phyloP scores from a whole-genome alignment of 2,113 vertebrate genomes.

The Tetrax tetrax region DNA sequence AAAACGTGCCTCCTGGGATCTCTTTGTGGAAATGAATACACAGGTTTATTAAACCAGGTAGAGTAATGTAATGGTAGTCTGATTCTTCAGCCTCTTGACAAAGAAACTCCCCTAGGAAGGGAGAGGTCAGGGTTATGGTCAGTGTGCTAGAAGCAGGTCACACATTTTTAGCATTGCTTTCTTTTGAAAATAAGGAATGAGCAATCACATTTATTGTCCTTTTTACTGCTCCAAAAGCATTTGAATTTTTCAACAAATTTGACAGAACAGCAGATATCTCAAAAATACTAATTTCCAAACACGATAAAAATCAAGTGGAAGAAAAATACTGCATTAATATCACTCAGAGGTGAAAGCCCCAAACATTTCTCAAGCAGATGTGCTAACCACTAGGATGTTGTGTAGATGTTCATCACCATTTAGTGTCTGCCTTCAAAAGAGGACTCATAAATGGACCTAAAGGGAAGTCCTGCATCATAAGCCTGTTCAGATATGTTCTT shows the following conservation, averaged over 20 bases:
- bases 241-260: background rate
- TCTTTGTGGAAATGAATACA: background rate
- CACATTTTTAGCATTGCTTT: background rate
- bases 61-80: background rate
- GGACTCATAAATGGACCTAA: background rate
- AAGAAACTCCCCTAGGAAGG: background rate
- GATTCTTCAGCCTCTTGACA: background rate
- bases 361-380: background rate
- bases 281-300: background rate
- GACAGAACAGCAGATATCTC: background rate
- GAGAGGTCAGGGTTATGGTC: background rate
- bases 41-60: background rate
- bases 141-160: background rate
- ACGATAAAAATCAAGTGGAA: background rate
- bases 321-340: background rate
- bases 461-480: background rate
- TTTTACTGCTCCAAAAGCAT: background rate
- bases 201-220: background rate
- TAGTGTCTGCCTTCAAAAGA: background rate
- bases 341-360: background rate
- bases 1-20: background rate
- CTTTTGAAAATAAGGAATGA: background rate
- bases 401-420: background rate
- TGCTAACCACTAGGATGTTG: background rate
- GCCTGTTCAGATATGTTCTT: background rate